These are phyloP conservation scores for Tautogolabrus adspersus DNA, from an alignment of 2,113 vertebrate genomes.

Conservation along the genomic window DNA sequence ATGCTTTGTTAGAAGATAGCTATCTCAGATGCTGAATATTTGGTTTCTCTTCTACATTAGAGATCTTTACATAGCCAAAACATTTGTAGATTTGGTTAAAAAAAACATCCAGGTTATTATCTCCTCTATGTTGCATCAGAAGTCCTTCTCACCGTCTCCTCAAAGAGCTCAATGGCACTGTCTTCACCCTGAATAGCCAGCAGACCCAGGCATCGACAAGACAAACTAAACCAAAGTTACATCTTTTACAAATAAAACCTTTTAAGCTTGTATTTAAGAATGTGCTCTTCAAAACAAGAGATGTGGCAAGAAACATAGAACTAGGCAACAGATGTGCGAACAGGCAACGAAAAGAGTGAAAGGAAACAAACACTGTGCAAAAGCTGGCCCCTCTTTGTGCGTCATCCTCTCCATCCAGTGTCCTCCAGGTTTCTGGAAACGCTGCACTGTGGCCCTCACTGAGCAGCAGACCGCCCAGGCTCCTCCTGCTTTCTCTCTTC, in stretches of 20 bases:
- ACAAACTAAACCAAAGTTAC: slow-evolving; percentile 35
- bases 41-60: slow-evolving; percentile 19
- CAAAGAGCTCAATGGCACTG: slow-evolving; percentile 44
- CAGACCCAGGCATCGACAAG: slow-evolving; percentile 30
- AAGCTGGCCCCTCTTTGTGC: slow-evolving; percentile 59
- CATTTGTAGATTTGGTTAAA: slow-evolving; percentile 23
- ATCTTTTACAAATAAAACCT: slow-evolving; percentile 38
- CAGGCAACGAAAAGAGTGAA: slow-evolving; percentile 54
- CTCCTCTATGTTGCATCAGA: slow-evolving; percentile 4
- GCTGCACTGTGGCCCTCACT: slow-evolving; percentile 24
- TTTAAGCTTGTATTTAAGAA: slow-evolving; percentile 24
- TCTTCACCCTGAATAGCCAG: slow-evolving; percentile 54
- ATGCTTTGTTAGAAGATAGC: slow-evolving; percentile 36
- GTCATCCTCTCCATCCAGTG: slow-evolving; percentile 33
- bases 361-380: slow-evolving; percentile 66
- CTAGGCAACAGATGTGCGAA: slow-evolving; percentile 57
- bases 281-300: slow-evolving; percentile 42
- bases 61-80: slow-evolving; percentile 33
- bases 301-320: slow-evolving; percentile 16
- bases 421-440: slow-evolving; percentile 43
- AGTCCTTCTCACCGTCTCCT: slow-evolving; percentile 18
- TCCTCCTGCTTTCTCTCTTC: slow-evolving; percentile 13
- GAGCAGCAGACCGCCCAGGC: slow-evolving; percentile 45
- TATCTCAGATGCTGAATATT: slow-evolving; percentile 34
- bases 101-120: slow-evolving; percentile 13